Percentiles rank a stretch among this genome's conserved stretches.
These are phyloP conservation scores for Phymatocera aterrima DNA, from an alignment of 2,888 invertebrate genomes.

Conservation along the genomic window DNA sequence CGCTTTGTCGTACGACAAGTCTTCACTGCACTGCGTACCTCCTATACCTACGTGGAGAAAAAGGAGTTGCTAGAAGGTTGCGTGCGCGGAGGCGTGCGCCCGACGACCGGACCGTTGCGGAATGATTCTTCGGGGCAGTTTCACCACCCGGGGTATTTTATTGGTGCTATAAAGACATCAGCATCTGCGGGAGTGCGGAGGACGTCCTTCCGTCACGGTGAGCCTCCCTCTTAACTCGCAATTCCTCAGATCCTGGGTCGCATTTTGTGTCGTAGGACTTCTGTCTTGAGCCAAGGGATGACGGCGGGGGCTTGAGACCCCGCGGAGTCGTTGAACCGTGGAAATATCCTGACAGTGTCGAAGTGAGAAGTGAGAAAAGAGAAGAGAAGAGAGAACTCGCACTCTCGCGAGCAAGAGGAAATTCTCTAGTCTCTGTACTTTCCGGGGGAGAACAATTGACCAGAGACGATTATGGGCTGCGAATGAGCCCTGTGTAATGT, in stretches of 20 bases:
- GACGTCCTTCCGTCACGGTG: slow-evolving; percentile 38
- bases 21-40: no score
- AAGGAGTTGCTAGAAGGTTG: slow-evolving; percentile 11
- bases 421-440: neutral
- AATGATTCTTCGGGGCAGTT: slow-evolving; percentile 29
- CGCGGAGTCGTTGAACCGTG: slow-evolving; percentile 4
- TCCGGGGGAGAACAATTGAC: neutral
- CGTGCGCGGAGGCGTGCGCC: slow-evolving; percentile 51
- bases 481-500: slow-evolving; percentile 21
- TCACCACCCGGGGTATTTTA: slow-evolving; percentile 36
- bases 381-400: neutral
- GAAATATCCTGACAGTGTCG: neutral
- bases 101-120: slow-evolving; percentile 38
- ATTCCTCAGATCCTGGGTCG: neutral
- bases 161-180: slow-evolving; percentile 43
- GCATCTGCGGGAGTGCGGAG: slow-evolving; percentile 42
- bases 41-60: no score
- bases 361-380: neutral
- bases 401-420: neutral
- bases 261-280: slow-evolving; percentile 4
- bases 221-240: slow-evolving; percentile 20
- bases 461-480: slow-evolving; percentile 30
- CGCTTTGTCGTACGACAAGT: neutral
- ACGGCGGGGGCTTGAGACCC: slow-evolving; percentile 13
- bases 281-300: slow-evolving; percentile 3